Evolutionary conservation across 2,888 invertebrate genomes (phyloP), one percentile per base, ranked within the genome.

Genomic region (Philereme vetulata): DNA sequence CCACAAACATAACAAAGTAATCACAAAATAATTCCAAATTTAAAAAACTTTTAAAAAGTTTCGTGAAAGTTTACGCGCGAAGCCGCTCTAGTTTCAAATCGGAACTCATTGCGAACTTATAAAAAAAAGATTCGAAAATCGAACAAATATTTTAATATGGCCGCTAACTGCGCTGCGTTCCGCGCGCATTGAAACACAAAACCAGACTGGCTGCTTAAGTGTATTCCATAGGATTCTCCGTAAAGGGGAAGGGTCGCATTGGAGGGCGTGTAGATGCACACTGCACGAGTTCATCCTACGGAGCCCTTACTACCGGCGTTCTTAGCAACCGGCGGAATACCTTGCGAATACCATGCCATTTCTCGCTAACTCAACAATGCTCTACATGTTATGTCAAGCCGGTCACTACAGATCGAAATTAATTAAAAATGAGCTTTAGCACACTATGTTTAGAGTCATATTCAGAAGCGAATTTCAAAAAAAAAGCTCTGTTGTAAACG

Each of bases 131-230:
- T 53, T 56, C 76, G 75, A 80, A 82, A 81, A 80, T 85, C 86
- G 86, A 81, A 84, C 78, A 81, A 81, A 79, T 77, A 82, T 78
- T 83, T 78, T 76, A 75, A 75, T 54, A 58, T 56, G 48, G 54
- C 59, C 61, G 74, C 70, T 75, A 76, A 74, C 72, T 82, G 88
- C 84, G 85, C 78, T 75, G 78, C 82, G 86, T 80, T 77, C 88
- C 88, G 88, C 82, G 90, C 91, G 85, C 85, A 80, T 82, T 80
- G 88, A 81, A 85, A 85, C 75, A 82, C 89, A 86, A 88, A 90
- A 90, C 88, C 91, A 90, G 91, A 92, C 91, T 91, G 91, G 86
- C 90, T 81, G 87, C 76, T 83, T 84, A 88, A 88, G 87, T 88
- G 89, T 90, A 88, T 88, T 89, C 89, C 86, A 88, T 90, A 88